Percentiles rank a stretch among this genome's conserved stretches.
Evolutionary conservation across 2,888 invertebrate species (phyloP).

Genomic region (Neoascia interrupta): DNA sequence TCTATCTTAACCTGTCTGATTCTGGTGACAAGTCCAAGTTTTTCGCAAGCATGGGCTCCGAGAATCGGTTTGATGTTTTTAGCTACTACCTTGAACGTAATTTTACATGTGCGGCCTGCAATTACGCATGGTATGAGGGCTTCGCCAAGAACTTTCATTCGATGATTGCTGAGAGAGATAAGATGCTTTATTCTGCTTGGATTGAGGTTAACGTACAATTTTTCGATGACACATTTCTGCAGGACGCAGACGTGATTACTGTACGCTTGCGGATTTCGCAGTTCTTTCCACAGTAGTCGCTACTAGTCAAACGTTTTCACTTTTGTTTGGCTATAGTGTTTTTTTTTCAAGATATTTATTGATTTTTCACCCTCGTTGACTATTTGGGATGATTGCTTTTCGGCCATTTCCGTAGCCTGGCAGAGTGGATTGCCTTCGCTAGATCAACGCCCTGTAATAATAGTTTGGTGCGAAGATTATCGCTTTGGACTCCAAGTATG

Average conservation of each 20-base stretch:
- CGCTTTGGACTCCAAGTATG: slow-evolving; percentile 2
- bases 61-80: slow-evolving; percentile 2
- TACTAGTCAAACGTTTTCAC: slow-evolving; percentile 5
- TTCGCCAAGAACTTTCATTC: slow-evolving; percentile 18
- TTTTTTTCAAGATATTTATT: background rate
- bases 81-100: slow-evolving; percentile 12
- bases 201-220: background rate
- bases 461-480: slow-evolving; percentile 20
- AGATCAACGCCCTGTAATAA: slow-evolving; percentile 6
- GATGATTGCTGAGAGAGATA: slow-evolving; percentile 21
- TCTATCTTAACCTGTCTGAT: background rate
- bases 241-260: background rate
- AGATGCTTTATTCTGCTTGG: slow-evolving; percentile 12
- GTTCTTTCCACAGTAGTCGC: slow-evolving; percentile 10
- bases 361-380: background rate
- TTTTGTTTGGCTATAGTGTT: background rate
- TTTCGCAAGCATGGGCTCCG: slow-evolving; percentile 20
- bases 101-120: background rate
- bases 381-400: slow-evolving; percentile 10
- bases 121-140: slow-evolving; percentile 8
- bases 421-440: slow-evolving; percentile 2
- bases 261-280: slow-evolving; percentile 11
- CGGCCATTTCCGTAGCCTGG: slow-evolving; percentile 12
- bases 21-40: background rate
- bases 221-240: slow-evolving; percentile 13